A percentile compares a stretch with the other conserved stretches of the same genome.
phyloP scores from a whole-genome alignment of 1,140 invertebrate genomes.

The Neodiprion pinetum region DNA sequence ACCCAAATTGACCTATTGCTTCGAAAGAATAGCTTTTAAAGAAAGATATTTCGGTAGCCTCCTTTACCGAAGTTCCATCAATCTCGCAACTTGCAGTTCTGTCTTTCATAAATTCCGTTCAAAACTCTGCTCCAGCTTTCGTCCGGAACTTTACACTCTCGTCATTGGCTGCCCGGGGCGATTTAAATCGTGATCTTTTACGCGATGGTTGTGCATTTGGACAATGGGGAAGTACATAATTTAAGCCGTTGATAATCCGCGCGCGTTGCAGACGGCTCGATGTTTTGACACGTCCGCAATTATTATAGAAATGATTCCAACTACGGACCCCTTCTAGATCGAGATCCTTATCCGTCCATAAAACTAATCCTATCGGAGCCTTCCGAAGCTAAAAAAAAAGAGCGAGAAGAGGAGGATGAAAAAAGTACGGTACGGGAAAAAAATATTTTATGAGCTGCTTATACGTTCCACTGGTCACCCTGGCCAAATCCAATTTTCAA shows the following conservation, averaged over 20 bases:
- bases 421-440: too few species aligned
- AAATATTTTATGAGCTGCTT: constrained; percentile 64
- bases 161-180: neutral
- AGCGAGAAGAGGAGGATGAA: too few species aligned
- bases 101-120: too few species aligned
- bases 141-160: neutral
- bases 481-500: constrained; percentile 61
- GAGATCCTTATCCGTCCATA: constrained; percentile 58
- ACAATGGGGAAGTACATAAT: neutral
- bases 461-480: constrained; percentile 62
- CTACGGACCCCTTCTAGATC: neutral
- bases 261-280: neutral
- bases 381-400: constrained; percentile 48
- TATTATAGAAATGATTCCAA: neutral
- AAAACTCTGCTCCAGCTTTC: too few species aligned
- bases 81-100: too few species aligned
- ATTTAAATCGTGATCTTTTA: neutral
- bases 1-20: constrained; percentile 56
- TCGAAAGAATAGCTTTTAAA: constrained; percentile 48
- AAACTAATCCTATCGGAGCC: constrained; percentile 55
- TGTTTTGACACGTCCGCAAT: neutral
- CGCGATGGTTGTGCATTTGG: neutral
- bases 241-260: neutral
- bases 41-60: constrained; percentile 30
- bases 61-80: neutral